Conservation (phyloP, 2,888 invertebrate species). For the Notocelia uddmanniana region DNA sequence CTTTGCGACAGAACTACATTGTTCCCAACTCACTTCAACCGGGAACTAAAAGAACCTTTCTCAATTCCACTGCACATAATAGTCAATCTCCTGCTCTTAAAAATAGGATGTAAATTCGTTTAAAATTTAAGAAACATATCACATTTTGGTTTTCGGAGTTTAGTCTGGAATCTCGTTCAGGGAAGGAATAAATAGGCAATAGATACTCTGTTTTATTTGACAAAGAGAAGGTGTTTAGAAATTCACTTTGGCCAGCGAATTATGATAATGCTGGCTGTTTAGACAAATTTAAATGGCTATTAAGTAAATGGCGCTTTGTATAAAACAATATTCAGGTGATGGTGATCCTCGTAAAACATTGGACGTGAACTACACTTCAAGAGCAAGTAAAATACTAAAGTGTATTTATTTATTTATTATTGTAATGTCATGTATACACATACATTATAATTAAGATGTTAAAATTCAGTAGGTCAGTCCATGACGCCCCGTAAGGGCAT, state of each 20-base stretch:
- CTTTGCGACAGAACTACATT: constrained; percentile 35
- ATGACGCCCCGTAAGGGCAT: too few relatives aligned
- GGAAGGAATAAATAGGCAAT: constrained; percentile 15
- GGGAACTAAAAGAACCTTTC: constrained; percentile 3
- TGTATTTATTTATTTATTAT: too few relatives aligned
- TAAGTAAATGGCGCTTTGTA: constrained; percentile 14
- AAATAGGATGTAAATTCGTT: not conserved
- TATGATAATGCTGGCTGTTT: constrained; percentile 16
- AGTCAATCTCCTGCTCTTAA: not conserved
- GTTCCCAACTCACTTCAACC: not conserved
- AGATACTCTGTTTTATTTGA: constrained; percentile 29
- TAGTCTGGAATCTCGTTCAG: constrained; percentile 14
- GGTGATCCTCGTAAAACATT: too few relatives aligned
- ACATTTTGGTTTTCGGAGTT: not conserved
- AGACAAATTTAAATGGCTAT: constrained; percentile 19
- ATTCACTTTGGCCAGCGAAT: constrained; percentile 23
- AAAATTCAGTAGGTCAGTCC: too few relatives aligned
- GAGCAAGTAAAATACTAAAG: too few relatives aligned
- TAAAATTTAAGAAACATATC: not conserved
- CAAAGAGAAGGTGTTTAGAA: constrained; percentile 35
- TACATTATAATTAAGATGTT: too few relatives aligned
- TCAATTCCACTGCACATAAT: not conserved
- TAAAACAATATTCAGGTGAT: constrained; percentile 3
- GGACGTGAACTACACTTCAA: too few relatives aligned
- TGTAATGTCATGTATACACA: too few relatives aligned